Percentiles rank a stretch among this genome's conserved stretches.
Conservation (phyloP, 2,797 vertebrate genomes). For the Echeneis naucrates region DNA sequence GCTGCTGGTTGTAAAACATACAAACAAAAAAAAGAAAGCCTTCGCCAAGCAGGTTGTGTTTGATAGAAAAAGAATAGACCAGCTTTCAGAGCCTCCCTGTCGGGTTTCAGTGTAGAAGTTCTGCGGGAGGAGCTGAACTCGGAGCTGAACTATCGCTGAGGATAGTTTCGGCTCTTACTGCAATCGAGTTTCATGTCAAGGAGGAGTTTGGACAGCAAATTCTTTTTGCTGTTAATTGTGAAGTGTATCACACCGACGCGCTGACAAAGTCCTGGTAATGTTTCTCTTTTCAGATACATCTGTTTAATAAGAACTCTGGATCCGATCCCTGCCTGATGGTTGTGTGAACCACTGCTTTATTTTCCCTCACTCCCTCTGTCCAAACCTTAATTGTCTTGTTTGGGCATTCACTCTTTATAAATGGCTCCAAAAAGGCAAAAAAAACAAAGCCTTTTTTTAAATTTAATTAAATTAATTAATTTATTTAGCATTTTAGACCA, state of each 20-base stretch:
- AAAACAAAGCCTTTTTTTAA: neutral
- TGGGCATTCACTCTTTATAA: slow-evolving; percentile 6
- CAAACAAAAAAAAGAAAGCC: slow-evolving; percentile 27
- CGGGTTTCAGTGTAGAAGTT: slow-evolving; percentile 19
- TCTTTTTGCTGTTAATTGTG: slow-evolving; percentile 39
- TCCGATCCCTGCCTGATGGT: slow-evolving; percentile 19
- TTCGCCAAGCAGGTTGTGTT: slow-evolving; percentile 49
- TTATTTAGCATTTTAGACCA: slow-evolving; percentile 11
- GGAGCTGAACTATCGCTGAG: slow-evolving; percentile 37
- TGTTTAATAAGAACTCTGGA: neutral
- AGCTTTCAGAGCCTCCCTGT: slow-evolving; percentile 39
- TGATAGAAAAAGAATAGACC: slow-evolving; percentile 34
- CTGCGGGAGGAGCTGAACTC: slow-evolving; percentile 45
- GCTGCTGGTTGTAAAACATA: slow-evolving; percentile 17
- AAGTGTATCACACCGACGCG: slow-evolving; percentile 25
- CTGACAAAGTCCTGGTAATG: slow-evolving; percentile 12
- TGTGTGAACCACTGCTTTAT: neutral
- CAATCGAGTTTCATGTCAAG: slow-evolving; percentile 54
- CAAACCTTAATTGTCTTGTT: slow-evolving; percentile 10
- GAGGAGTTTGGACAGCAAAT: slow-evolving; percentile 60
- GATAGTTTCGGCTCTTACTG: slow-evolving; percentile 61
- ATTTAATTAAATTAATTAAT: too few relatives aligned
- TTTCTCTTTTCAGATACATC: slow-evolving; percentile 13
- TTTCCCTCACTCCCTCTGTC: neutral
- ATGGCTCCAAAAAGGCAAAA: neutral